Percentiles rank a stretch among this genome's conserved stretches.
Conservation (phyloP, 92 coral and sea anemone species). For the Umimayanthus chanpuru region DNA sequence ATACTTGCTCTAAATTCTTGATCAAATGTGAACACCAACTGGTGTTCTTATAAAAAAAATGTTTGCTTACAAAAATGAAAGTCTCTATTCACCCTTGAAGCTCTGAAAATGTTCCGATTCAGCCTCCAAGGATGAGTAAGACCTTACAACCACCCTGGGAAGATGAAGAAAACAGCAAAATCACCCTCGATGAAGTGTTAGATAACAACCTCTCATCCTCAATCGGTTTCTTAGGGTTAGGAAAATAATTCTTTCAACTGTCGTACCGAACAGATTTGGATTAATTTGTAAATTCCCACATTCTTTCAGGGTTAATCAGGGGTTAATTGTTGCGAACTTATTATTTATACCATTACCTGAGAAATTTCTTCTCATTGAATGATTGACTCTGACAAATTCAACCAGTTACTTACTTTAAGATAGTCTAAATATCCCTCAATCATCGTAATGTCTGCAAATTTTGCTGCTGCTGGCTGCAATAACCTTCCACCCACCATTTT, state of each 20-base stretch:
- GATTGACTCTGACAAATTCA: constrained; percentile 26
- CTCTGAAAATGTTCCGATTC: constrained; percentile 27
- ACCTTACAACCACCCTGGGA: constrained; percentile 29
- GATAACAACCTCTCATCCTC: constrained; percentile 23
- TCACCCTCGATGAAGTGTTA: constrained; percentile 15
- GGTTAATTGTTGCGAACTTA: constrained; percentile 27
- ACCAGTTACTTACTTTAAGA: constrained; percentile 22
- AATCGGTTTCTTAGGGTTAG: constrained; percentile 27
- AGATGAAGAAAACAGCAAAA: constrained; percentile 18
- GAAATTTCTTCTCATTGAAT: constrained; percentile 25
- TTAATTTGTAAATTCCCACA: constrained; percentile 25
- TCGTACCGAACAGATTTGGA: constrained; percentile 28
- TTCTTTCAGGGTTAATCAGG: constrained; percentile 23
- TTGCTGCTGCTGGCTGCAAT: constrained; percentile 28
- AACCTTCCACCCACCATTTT: constrained; percentile 28
- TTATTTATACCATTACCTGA: constrained; percentile 25
- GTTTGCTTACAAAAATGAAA: constrained; percentile 23
- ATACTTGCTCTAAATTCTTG: constrained; percentile 26
- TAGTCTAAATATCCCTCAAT: constrained; percentile 26
- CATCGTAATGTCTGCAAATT: constrained; percentile 23
- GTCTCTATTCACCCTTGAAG: constrained; percentile 28
- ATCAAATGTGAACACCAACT: constrained; percentile 24
- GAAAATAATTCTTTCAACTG: constrained; percentile 18
- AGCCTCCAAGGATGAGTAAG: constrained; percentile 28
- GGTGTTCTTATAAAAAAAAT: constrained; percentile 23